Base-by-base conservation (phyloP, 2,113 vertebrate species). In the Brachirus orientalis region DNA sequence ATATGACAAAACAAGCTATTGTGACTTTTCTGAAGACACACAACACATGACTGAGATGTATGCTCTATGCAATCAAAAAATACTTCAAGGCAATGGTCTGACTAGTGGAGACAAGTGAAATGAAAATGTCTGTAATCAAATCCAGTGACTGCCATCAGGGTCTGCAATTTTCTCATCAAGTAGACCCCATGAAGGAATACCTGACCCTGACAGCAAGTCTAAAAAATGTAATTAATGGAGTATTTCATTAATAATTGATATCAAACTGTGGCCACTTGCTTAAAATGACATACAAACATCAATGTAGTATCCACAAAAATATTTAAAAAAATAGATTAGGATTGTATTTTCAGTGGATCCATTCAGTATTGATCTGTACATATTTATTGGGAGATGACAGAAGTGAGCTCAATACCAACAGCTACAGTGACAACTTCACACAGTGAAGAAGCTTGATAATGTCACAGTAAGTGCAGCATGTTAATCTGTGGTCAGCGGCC, bases 81-180 rank as follows among this genome's bases (percentile, higher is more conserved):
- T 70, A 56, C 43, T 38, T 38, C 14, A 8, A 6, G 51, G 50
- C 4, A 7, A 33, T 12, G 53, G 19, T 47, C 48, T 54, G 68
- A 44, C 64, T 22, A 35, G 54, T 35, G 46, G 22, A 47, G 65
- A 52, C 59, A 16, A 70, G 64, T 54, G 52, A 64, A 71, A 75
- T 37, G 48, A 47, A 77, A 72, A 81, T 19, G 41, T 54, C 55
- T 72, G 63, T 68, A 72, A 86, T 86, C 74, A 86, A 73, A 47
- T 53, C 63, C 52, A 61, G 19, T 37, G 20, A 50, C 53, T 18
- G 64, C 41, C 69, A 69, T 80, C 66, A 75, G 52, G 19, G 16
- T 10, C 64, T 38, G 28, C 65, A 74, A 77, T 69, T 70, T 79
- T 70, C 70, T 69, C 73, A 69, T 79, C 62, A 74, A 61, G 63